Conservation (phyloP, 2,888 invertebrate species). For the Ophraella communa region DNA sequence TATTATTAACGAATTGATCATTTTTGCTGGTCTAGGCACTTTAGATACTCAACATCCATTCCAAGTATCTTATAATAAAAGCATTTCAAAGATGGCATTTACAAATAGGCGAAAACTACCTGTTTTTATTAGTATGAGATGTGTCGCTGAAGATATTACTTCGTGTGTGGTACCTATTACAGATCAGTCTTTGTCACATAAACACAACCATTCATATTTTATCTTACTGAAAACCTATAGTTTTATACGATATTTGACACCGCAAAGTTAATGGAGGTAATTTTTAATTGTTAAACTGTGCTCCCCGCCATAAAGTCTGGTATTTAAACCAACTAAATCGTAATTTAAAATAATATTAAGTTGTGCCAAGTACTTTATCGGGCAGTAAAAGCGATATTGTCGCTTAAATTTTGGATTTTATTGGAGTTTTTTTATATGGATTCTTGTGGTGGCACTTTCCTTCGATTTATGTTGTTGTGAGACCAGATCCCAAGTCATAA, state of each 20-base stretch:
- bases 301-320: slow-evolving; percentile 22
- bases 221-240: slow-evolving; percentile 44
- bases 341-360: slow-evolving; percentile 33
- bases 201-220: slow-evolving; percentile 47
- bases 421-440: slow-evolving; percentile 16
- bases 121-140: slow-evolving; percentile 51
- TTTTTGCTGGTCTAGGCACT: background rate
- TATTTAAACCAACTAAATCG: slow-evolving; percentile 22
- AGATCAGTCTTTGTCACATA: slow-evolving; percentile 50
- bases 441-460: slow-evolving; percentile 13
- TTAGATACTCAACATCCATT: background rate
- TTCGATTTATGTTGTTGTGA: slow-evolving; percentile 24
- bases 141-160: slow-evolving; percentile 31
- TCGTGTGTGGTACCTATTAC: slow-evolving; percentile 51
- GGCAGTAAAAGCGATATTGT: slow-evolving; percentile 31
- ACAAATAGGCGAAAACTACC: slow-evolving; percentile 54
- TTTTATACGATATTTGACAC: slow-evolving; percentile 50
- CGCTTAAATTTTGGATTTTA: slow-evolving; percentile 32
- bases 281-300: slow-evolving; percentile 42
- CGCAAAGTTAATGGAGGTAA: slow-evolving; percentile 43
- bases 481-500: slow-evolving; percentile 15
- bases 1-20: background rate
- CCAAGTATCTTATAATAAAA: background rate
- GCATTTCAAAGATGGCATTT: slow-evolving; percentile 38
- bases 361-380: slow-evolving; percentile 32